Percentiles rank a stretch among this genome's conserved stretches.
Conservation (phyloP, 2,797 vertebrate species). For the Enteromius thamalakanensis region DNA sequence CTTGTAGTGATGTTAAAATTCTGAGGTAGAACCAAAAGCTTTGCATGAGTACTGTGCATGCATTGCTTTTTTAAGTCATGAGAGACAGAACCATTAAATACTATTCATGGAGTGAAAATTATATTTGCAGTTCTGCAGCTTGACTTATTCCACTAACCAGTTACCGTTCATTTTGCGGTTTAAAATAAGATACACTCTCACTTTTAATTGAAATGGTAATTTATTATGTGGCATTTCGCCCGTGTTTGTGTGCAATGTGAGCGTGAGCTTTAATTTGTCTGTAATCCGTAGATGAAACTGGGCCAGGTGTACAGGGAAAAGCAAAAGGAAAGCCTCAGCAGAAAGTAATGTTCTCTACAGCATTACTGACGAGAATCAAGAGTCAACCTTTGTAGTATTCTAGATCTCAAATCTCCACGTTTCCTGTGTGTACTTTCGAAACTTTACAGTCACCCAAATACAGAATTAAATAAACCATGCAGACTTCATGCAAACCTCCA, state of each 20-base stretch:
- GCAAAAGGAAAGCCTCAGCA: slow-evolving; percentile 39
- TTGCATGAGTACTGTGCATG: background rate
- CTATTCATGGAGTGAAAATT: background rate
- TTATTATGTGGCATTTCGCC: slow-evolving; percentile 27
- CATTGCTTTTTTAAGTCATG: background rate
- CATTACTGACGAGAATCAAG: slow-evolving; percentile 16
- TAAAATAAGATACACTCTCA: slow-evolving; percentile 17
- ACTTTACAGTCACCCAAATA: background rate
- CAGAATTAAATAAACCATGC: background rate
- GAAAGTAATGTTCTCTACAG: slow-evolving; percentile 22
- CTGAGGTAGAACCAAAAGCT: no score
- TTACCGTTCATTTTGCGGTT: background rate
- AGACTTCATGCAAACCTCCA: background rate
- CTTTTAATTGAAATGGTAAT: slow-evolving; percentile 39
- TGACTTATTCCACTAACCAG: background rate
- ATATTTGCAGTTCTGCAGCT: background rate
- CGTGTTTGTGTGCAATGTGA: slow-evolving; percentile 35
- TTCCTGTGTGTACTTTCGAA: background rate
- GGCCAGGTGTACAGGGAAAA: slow-evolving; percentile 60
- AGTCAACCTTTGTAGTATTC: slow-evolving; percentile 13
- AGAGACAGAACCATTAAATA: background rate
- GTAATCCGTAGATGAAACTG: slow-evolving; percentile 55
- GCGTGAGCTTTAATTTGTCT: slow-evolving; percentile 49
- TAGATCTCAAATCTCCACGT: background rate
- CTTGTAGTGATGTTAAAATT: background rate